phyloP scores from a whole-genome alignment of 2,888 invertebrate species.

The Branchellion lobata region DNA sequence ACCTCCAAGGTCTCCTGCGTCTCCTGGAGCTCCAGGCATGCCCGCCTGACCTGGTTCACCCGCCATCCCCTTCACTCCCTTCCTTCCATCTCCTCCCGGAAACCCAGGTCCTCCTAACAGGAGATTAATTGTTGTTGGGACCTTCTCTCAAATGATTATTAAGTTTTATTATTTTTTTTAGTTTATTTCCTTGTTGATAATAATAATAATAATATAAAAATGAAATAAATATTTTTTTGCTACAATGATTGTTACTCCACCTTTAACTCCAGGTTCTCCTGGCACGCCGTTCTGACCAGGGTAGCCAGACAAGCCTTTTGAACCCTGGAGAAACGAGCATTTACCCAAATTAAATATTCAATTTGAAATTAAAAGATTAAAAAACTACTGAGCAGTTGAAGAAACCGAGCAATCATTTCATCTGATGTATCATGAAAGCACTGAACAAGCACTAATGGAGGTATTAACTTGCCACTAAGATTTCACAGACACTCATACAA shows the following conservation, averaged over 20 bases:
- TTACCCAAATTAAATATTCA: too few relatives aligned
- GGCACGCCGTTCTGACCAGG: neutral
- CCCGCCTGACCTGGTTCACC: neutral
- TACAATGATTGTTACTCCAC: too few relatives aligned
- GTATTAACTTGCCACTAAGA: neutral
- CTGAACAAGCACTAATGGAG: too few relatives aligned
- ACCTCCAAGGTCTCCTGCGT: neutral
- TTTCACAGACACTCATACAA: neutral
- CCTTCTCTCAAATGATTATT: too few relatives aligned
- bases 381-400: too few relatives aligned
- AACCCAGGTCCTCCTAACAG: neutral
- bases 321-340: conserved; percentile 46
- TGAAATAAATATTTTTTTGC: neutral
- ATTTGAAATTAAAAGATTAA: too few relatives aligned
- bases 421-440: too few relatives aligned
- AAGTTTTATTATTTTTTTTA: too few relatives aligned
- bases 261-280: neutral
- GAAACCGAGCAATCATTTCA: too few relatives aligned
- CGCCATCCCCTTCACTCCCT: neutral
- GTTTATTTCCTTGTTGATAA: too few relatives aligned
- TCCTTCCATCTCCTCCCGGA: conserved; percentile 14
- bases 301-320: conserved; percentile 33
- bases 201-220: too few relatives aligned
- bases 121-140: neutral
- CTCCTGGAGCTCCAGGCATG: conserved; percentile 26